Conservation (phyloP, 2,888 invertebrate genomes). For the Aspidiotus destructor region DNA sequence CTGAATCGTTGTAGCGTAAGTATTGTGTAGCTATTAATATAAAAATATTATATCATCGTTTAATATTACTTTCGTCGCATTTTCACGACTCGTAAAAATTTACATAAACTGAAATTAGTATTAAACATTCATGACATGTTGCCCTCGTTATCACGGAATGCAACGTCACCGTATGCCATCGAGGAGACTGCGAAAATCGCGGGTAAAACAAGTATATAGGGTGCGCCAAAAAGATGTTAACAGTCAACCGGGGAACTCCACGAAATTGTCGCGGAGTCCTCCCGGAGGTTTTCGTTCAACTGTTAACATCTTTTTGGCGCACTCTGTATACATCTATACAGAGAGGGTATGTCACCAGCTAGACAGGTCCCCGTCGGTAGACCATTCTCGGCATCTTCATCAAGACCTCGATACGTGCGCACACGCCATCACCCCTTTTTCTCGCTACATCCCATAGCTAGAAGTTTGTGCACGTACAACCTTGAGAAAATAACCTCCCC, state of each 20-base stretch:
- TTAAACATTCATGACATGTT: conserved; percentile 18
- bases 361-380: too few relatives aligned
- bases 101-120: conserved; percentile 18
- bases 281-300: too few relatives aligned
- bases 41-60: background rate
- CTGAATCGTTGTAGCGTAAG: too few relatives aligned
- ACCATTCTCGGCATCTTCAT: background rate
- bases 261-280: too few relatives aligned
- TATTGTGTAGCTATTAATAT: too few relatives aligned
- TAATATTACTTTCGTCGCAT: conserved; percentile 10
- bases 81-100: conserved; percentile 14
- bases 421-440: background rate
- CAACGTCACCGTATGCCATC: background rate
- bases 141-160: conserved; percentile 8
- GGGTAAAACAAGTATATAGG: too few relatives aligned
- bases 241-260: too few relatives aligned
- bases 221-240: too few relatives aligned
- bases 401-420: background rate
- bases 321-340: too few relatives aligned
- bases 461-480: conserved; percentile 14
- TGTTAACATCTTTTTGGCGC: too few relatives aligned
- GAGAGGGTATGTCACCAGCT: too few relatives aligned
- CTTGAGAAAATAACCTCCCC: conserved; percentile 5
- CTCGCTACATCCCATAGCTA: background rate
- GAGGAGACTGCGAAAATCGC: too few relatives aligned